phyloP scores from a whole-genome alignment of 2,113 vertebrate species.

The Smithornis capensis region DNA sequence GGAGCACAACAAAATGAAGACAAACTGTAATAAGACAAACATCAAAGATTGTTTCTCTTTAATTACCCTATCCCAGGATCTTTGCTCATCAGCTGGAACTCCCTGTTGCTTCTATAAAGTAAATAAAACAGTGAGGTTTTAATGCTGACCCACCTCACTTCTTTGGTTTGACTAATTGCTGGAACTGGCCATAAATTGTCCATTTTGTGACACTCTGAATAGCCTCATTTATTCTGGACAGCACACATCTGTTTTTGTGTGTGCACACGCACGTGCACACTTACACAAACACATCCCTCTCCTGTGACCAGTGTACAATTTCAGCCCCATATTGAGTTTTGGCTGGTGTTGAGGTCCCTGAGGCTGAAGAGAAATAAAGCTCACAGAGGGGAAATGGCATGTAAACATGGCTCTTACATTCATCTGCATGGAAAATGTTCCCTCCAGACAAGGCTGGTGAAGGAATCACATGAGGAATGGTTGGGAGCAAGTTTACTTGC shows the following conservation, averaged over 20 bases:
- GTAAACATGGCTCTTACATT: neutral
- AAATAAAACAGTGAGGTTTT: constrained; percentile 53
- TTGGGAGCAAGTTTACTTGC: neutral
- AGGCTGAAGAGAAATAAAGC: constrained; percentile 57
- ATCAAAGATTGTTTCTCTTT: constrained; percentile 65
- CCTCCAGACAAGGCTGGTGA: neutral
- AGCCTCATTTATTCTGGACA: constrained; percentile 53
- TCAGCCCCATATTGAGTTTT: constrained; percentile 59
- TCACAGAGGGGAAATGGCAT: constrained; percentile 13
- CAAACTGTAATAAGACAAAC: constrained; percentile 32
- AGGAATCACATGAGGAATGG: neutral
- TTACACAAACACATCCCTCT: constrained; percentile 37
- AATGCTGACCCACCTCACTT: constrained; percentile 32
- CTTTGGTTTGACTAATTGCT: constrained; percentile 57
- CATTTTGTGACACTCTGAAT: constrained; percentile 57
- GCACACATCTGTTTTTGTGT: constrained; percentile 58
- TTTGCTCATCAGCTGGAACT: constrained; percentile 53
- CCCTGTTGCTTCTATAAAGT: constrained; percentile 29
- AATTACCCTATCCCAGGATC: constrained; percentile 48
- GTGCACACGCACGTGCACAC: neutral
- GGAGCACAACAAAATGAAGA: neutral
- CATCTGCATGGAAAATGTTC: constrained; percentile 1
- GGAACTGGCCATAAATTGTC: constrained; percentile 56
- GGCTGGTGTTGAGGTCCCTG: constrained; percentile 36
- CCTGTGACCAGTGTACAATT: neutral